Conservation (phyloP, 2,113 vertebrate genomes). For the Sarotherodon lohbergeri region DNA sequence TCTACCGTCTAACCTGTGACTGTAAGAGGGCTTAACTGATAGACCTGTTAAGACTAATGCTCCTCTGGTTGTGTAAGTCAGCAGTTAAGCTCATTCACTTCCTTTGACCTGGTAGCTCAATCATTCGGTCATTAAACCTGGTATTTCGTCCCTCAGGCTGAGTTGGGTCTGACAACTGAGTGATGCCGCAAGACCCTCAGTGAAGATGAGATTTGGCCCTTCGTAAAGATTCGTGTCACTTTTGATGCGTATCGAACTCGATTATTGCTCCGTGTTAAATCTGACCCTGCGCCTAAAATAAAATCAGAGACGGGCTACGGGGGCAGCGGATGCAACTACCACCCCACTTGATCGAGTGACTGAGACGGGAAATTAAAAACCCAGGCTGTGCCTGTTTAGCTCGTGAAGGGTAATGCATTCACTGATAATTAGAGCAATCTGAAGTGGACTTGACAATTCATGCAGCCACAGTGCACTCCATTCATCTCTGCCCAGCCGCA, state of each 20-base stretch:
- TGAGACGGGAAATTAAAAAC: neutral
- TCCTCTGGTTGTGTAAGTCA: slow-evolving; percentile 24
- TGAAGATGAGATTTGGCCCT: neutral
- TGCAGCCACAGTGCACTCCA: slow-evolving; percentile 23
- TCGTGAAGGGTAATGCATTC: slow-evolving; percentile 29
- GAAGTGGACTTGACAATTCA: slow-evolving; percentile 59
- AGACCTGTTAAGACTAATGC: neutral
- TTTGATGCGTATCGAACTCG: neutral
- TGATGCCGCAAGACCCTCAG: neutral
- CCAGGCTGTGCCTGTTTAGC: slow-evolving; percentile 4
- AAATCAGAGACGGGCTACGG: neutral
- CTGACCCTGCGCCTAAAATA: neutral
- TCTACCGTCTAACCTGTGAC: neutral
- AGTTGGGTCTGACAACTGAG: neutral
- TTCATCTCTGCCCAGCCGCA: slow-evolving; percentile 53
- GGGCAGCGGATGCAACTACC: neutral
- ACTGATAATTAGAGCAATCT: slow-evolving; percentile 60
- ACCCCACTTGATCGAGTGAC: neutral
- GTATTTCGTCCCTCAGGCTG: neutral
- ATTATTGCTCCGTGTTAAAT: neutral
- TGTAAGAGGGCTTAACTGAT: slow-evolving; percentile 5
- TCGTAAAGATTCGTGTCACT: neutral
- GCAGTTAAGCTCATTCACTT: neutral
- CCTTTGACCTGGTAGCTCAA: neutral
- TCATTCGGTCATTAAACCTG: neutral